These are phyloP conservation scores for Semicossyphus pulcher DNA, from an alignment of 2,113 vertebrate species.

Conservation along the genomic window DNA sequence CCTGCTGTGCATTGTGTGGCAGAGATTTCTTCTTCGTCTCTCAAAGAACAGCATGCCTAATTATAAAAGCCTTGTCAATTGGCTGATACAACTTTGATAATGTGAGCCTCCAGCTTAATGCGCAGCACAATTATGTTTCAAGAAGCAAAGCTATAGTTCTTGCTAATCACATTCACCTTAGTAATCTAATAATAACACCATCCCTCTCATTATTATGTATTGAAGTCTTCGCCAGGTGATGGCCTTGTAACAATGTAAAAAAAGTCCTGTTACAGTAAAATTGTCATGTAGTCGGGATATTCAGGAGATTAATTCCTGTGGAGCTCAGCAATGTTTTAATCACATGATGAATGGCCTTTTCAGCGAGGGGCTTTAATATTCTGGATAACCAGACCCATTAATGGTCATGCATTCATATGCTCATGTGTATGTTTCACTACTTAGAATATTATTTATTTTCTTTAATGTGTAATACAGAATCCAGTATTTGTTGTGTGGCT, in stretches of 20 bases:
- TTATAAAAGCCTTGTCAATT: conserved; percentile 78
- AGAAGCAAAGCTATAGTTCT: conserved; percentile 68
- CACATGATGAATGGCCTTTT: conserved; percentile 72
- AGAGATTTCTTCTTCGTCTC: conserved; percentile 64
- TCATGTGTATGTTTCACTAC: conserved; percentile 9
- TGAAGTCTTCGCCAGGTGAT: conserved; percentile 66
- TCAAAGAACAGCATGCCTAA: conserved; percentile 75
- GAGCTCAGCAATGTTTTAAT: conserved; percentile 77
- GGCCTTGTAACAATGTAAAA: conserved; percentile 45
- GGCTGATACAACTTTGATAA: conserved; percentile 77
- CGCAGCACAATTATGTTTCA: conserved; percentile 67
- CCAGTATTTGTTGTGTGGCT: background rate
- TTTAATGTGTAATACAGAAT: background rate
- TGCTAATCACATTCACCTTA: conserved; percentile 69
- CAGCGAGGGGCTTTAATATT: conserved; percentile 59
- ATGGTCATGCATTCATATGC: conserved; percentile 21
- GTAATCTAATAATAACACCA: conserved; percentile 69
- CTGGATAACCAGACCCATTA: conserved; percentile 43
- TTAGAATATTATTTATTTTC: background rate
- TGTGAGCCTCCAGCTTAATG: conserved; percentile 71
- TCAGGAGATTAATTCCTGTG: conserved; percentile 73
- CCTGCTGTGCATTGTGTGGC: conserved; percentile 81
- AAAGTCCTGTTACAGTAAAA: conserved; percentile 59
- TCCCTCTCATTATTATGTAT: conserved; percentile 67
- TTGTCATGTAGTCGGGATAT: conserved; percentile 61